Evolutionary conservation across 2,888 invertebrate genomes (phyloP).

Genomic region (Rhodophaea formosa): DNA sequence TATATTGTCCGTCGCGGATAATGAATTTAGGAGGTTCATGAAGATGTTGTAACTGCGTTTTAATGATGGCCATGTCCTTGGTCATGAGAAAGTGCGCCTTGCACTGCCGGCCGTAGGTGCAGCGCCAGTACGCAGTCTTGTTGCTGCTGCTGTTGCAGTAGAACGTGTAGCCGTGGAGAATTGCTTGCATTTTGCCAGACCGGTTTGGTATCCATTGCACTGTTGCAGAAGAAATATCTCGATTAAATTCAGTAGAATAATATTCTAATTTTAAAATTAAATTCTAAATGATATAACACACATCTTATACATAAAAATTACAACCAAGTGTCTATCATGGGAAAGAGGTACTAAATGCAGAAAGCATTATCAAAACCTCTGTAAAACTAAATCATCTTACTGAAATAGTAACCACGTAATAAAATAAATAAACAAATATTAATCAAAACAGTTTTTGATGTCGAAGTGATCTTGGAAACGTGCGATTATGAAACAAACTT

Average conservation of each 20-base stretch:
- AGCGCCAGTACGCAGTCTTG: slow-evolving; percentile 30
- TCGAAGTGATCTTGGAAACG: too few relatives aligned
- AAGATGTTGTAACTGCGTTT: slow-evolving; percentile 33
- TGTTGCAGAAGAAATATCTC: neutral
- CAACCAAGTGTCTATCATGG: too few relatives aligned
- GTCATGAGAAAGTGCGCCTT: slow-evolving; percentile 29
- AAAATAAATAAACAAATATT: too few relatives aligned
- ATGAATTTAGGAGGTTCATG: slow-evolving; percentile 27
- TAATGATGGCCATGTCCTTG: slow-evolving; percentile 49
- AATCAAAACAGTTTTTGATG: too few relatives aligned
- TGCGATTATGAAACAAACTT: too few relatives aligned
- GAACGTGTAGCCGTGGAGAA: slow-evolving; percentile 1
- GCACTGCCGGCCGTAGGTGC: slow-evolving; percentile 31
- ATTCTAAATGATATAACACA: neutral
- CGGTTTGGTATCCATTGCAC: slow-evolving; percentile 3
- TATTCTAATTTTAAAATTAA: neutral
- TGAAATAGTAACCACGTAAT: too few relatives aligned
- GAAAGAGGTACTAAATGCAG: too few relatives aligned
- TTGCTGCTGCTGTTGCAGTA: slow-evolving; percentile 20
- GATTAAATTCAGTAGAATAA: neutral
- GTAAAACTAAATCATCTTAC: too few relatives aligned
- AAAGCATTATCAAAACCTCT: too few relatives aligned
- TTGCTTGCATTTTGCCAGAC: neutral
- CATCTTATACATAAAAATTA: neutral
- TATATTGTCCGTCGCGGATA: slow-evolving; percentile 24